Percentiles rank a stretch among this genome's conserved stretches.
These are phyloP conservation scores for Abrostola tripartita DNA, from an alignment of 2,888 invertebrate species.

Conservation along the genomic window DNA sequence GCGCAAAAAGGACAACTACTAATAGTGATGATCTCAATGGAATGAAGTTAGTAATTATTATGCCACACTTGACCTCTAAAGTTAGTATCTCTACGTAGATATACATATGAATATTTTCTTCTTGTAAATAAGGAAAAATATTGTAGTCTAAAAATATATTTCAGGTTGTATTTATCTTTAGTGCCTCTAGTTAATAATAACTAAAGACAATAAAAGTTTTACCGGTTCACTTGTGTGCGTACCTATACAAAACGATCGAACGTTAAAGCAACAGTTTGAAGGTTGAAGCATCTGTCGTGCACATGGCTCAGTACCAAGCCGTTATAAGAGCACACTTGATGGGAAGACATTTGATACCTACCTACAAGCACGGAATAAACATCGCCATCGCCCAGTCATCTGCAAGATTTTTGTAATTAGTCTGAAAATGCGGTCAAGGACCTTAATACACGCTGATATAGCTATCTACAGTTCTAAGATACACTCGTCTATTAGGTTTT, in stretches of 20 bases:
- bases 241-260: constrained; percentile 26
- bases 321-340: constrained; percentile 74
- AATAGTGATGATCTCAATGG: constrained; percentile 75
- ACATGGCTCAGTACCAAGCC: constrained; percentile 77
- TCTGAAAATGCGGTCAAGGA: constrained; percentile 76
- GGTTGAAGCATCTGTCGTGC: constrained; percentile 81
- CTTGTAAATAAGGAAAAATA: constrained; percentile 39
- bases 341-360: constrained; percentile 77
- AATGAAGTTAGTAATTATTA: constrained; percentile 62
- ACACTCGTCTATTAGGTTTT: constrained; percentile 55
- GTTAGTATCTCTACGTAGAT: constrained; percentile 28
- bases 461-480: constrained; percentile 60
- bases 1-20: constrained; percentile 64
- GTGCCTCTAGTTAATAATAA: constrained; percentile 5
- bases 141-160: constrained; percentile 19
- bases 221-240: constrained; percentile 21
- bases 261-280: constrained; percentile 64
- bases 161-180: constrained; percentile 1
- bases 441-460: constrained; percentile 54
- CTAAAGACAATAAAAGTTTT: constrained; percentile 17
- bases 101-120: constrained; percentile 18
- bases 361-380: constrained; percentile 65
- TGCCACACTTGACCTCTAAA: constrained; percentile 59
- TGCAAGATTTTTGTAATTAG: constrained; percentile 68
- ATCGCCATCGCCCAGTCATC: constrained; percentile 67